A percentile compares a stretch with the other conserved stretches of the same genome.
phyloP scores from a whole-genome alignment of 2,888 invertebrate species.

The Tinea pellionella region DNA sequence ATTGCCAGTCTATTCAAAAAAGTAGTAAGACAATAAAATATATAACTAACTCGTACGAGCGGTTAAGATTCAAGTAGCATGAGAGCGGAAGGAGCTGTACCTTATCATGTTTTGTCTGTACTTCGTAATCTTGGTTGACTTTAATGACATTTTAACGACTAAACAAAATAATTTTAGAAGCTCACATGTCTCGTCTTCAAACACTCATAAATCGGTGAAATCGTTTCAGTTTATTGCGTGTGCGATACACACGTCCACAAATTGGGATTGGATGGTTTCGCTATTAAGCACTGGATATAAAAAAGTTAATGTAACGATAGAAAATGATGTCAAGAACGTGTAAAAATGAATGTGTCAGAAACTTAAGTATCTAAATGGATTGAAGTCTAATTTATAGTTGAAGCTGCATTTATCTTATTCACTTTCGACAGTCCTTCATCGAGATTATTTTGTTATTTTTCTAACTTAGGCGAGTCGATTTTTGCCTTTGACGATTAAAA shows the following conservation, averaged over 20 bases:
- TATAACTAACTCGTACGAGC: background rate
- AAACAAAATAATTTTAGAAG: conserved; percentile 15
- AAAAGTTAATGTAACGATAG: conserved; percentile 13
- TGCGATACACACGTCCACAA: conserved; percentile 13
- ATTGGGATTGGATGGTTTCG: conserved; percentile 9
- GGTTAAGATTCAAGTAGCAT: background rate
- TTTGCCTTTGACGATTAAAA: no score
- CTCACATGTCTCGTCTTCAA: conserved; percentile 14
- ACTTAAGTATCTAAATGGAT: background rate
- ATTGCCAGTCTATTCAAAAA: background rate
- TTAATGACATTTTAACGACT: conserved; percentile 32
- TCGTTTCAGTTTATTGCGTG: conserved; percentile 12
- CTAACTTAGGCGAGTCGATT: no score
- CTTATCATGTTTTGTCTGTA: conserved; percentile 18
- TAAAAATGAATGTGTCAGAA: background rate
- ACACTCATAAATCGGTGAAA: conserved; percentile 12
- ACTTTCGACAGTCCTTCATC: background rate
- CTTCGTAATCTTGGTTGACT: conserved; percentile 23
- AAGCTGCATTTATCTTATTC: background rate
- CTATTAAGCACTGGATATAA: conserved; percentile 11
- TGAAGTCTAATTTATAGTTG: background rate
- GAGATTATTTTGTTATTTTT: background rate
- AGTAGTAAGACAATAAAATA: background rate
- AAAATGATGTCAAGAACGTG: conserved; percentile 8
- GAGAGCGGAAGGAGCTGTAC: conserved; percentile 21